phyloP scores from a whole-genome alignment of 30 jellyfish, hydroid and myxozoan genomes.

The Hydractinia symbiolongicarpus region DNA sequence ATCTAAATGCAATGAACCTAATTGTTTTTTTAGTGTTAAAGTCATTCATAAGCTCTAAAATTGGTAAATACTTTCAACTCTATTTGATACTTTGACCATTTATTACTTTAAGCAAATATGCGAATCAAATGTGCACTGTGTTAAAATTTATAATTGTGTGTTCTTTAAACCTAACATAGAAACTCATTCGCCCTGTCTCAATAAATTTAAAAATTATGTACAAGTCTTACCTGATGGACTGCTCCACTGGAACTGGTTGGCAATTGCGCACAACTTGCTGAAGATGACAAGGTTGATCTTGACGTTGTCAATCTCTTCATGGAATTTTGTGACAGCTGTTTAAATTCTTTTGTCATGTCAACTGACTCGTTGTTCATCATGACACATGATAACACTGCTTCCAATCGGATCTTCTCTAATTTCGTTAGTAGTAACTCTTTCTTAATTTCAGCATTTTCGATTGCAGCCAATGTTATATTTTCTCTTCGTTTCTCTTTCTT shows the following conservation, averaged over 20 bases:
- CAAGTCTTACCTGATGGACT: background rate
- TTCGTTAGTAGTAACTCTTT: constrained; percentile 81
- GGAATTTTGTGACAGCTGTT: constrained; percentile 55
- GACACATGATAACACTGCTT: constrained; percentile 92
- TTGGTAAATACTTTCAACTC: no score
- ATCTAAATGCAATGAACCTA: no score
- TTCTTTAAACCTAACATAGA: no score
- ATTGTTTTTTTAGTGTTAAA: no score
- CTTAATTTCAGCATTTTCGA: constrained; percentile 79
- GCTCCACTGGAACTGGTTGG: constrained; percentile 44
- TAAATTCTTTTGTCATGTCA: constrained; percentile 53
- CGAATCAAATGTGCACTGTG: no score
- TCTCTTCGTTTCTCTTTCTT: constrained; percentile 53
- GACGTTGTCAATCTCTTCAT: constrained; percentile 55
- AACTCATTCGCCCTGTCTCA: no score
- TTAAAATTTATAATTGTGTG: no score
- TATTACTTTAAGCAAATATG: no score
- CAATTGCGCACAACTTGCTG: constrained; percentile 57
- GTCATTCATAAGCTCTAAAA: no score
- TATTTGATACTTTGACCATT: no score
- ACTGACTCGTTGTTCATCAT: constrained; percentile 48
- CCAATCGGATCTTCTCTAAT: constrained; percentile 84
- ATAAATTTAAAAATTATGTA: no score
- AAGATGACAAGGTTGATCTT: constrained; percentile 50
- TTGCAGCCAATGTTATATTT: constrained; percentile 64